Base-by-base conservation (phyloP, 2,888 invertebrate species). In the Melieria omissa region DNA sequence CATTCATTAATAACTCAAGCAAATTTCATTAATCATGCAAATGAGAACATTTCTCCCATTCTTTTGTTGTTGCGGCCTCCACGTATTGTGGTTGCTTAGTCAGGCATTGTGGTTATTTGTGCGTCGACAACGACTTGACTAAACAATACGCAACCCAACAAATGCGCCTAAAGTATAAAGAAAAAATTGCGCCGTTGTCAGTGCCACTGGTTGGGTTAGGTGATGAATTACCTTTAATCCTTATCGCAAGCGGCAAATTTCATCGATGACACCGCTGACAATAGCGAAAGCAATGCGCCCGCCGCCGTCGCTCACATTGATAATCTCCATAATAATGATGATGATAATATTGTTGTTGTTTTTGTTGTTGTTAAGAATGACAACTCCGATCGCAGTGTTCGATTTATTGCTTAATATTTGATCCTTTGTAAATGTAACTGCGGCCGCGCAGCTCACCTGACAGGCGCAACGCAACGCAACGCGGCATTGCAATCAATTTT, bases 1-100 rank as follows among this genome's bases (percentile, higher is more conserved):
- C 58, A 60, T 67, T 67, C 67, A 67, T 61, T 67, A 61, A 67
- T 67, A 67, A 67, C 61, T 67, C 61, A 57, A 46, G 16, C 9
- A 61, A 67, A 67, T 60, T 52, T 61, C 67, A 67, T 67, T 67
- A 67, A 67, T 67, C 67, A 67, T 67, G 67, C 67, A 67, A 60
- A 67, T 67, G 61, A 67, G 60, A 47, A 67, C 60, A 67, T 61
- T 16, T 67, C 29, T 29, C 29, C 61, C 14, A 16, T 47, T 49
- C 61, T 42, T 12, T 54, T 65, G 64, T 44, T 54, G n/a, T 52
- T 52, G 8, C 6, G 44, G 5, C 44, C 6, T 3, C 14, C 5
- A 12, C 44, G 7, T 9, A 42, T 29, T 29, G 1, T 29, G 2
- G 29, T 1, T 29, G 29, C 29, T 29, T 29, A 29, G 3, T 29